Conservation (phyloP, 30 jellyfish, hydroid and myxozoan species). For the Aurelia sp. region DNA sequence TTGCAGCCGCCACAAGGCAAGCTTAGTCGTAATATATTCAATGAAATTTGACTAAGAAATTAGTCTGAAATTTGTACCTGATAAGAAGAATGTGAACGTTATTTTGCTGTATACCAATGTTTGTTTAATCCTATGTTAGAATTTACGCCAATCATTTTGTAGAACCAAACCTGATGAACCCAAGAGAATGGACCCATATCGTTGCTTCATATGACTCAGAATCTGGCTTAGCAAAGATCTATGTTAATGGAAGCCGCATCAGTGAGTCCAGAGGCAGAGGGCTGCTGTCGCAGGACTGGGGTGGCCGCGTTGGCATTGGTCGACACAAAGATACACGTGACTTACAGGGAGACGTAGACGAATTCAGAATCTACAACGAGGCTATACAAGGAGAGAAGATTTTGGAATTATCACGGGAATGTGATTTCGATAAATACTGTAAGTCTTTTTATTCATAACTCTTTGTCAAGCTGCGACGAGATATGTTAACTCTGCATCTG, state of each 20-base stretch:
- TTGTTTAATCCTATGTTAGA: background rate
- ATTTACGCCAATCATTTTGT: background rate
- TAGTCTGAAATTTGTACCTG: no score
- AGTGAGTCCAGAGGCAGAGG: constrained; percentile 85
- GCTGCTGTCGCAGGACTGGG: constrained; percentile 94
- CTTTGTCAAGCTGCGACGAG: no score
- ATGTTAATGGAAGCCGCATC: constrained; percentile 84
- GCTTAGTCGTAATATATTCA: no score
- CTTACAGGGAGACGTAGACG: constrained; percentile 84
- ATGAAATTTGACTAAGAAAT: no score
- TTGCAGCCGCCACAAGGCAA: no score
- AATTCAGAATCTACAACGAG: constrained; percentile 78
- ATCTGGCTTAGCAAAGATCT: constrained; percentile 79
- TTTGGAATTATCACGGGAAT: constrained; percentile 79
- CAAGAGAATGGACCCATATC: constrained; percentile 88
- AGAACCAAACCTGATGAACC: constrained; percentile 74
- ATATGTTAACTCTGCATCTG: no score
- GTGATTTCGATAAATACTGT: constrained; percentile 91
- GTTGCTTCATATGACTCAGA: constrained; percentile 93
- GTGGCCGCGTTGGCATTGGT: constrained; percentile 90
- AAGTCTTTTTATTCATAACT: constrained; percentile 3
- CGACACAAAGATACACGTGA: constrained; percentile 95
- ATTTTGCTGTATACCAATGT: no score
- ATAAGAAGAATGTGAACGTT: no score
- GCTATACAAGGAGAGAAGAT: constrained; percentile 74